Base-by-base conservation (phyloP, 2,888 invertebrate genomes). In the Brenthis hecate region DNA sequence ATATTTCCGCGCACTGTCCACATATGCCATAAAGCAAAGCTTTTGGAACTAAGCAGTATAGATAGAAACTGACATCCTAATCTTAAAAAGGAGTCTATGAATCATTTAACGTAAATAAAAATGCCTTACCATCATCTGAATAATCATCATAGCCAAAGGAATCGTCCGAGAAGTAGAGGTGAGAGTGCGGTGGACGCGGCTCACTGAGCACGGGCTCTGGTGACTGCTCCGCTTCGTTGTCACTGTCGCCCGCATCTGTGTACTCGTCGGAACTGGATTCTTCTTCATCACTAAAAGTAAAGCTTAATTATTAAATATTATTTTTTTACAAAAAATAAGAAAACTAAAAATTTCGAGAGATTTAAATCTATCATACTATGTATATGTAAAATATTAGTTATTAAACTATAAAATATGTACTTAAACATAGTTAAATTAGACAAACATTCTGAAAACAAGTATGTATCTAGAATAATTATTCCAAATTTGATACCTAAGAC, bases 111-210 rank as follows among this genome's bases (percentile, higher is more conserved):
- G 0, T 5, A 28, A 28, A 28, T 28, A 4, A 28, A 28, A 28
- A 4, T 8, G 14, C 56, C 81, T 78, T 32, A 88, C 91, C 90
- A 36, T 89, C 89, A 69, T 90, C 91, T 2, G 91, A 90, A 69
- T 84, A 88, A 73, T 92, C 91, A 72, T 91, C 92, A 74, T 92
- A 91, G 1, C 91, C 91, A 74, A 87, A 89, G 0, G 89, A 91
- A 71, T 91, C 91, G 73, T 89, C 89, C 3, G 89, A 88, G 74
- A 86, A 83, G 79, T 89, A 88, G 1, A 87, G 78, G n/a, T 85
- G 81, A 51, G 79, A 74, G 63, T 75, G 80, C 1, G 75, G 66
- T 3, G 73, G 50, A 16, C 75, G 70, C 70, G 81, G 48, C 72
- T 75, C 16, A 73, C 77, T 53, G 73, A 74, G 16, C 47, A 74